Percentiles rank a stretch among this genome's conserved stretches.
These are phyloP conservation scores for Nomada ruficornis DNA, from an alignment of 2,888 invertebrate genomes.

Conservation along the genomic window DNA sequence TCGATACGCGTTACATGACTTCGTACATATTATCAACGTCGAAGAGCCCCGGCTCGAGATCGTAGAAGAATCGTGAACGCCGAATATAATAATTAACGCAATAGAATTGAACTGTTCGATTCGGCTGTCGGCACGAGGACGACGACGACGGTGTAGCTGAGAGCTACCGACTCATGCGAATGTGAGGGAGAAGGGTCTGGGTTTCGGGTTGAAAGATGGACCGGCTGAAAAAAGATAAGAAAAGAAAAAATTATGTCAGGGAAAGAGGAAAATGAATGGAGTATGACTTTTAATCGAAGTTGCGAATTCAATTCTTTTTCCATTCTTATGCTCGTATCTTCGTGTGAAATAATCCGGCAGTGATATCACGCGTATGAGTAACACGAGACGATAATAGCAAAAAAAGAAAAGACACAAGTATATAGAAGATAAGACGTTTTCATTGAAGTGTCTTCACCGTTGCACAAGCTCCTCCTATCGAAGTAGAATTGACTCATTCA, in stretches of 20 bases:
- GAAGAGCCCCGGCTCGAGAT: slow-evolving; percentile 16
- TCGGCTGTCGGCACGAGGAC: slow-evolving; percentile 68
- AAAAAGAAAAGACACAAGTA: background rate
- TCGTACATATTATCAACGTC: background rate
- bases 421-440: background rate
- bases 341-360: background rate
- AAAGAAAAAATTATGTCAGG: slow-evolving; percentile 78
- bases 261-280: slow-evolving; percentile 40
- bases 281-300: slow-evolving; percentile 28
- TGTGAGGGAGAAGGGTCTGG: slow-evolving; percentile 87
- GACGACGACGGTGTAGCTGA: slow-evolving; percentile 77
- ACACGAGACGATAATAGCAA: background rate
- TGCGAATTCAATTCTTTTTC: slow-evolving; percentile 1
- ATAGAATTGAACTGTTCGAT: slow-evolving; percentile 47
- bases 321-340: background rate
- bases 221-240: slow-evolving; percentile 87
- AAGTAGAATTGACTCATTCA: slow-evolving; percentile 34
- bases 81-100: slow-evolving; percentile 27
- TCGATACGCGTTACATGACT: background rate
- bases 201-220: slow-evolving; percentile 87
- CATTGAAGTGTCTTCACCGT: slow-evolving; percentile 15
- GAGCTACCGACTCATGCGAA: slow-evolving; percentile 84
- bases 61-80: slow-evolving; percentile 45
- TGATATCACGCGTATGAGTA: background rate
- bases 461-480: slow-evolving; percentile 37